Evolutionary conservation across 2,888 invertebrate species (phyloP).

Genomic region (Scaptomyza parva): DNA sequence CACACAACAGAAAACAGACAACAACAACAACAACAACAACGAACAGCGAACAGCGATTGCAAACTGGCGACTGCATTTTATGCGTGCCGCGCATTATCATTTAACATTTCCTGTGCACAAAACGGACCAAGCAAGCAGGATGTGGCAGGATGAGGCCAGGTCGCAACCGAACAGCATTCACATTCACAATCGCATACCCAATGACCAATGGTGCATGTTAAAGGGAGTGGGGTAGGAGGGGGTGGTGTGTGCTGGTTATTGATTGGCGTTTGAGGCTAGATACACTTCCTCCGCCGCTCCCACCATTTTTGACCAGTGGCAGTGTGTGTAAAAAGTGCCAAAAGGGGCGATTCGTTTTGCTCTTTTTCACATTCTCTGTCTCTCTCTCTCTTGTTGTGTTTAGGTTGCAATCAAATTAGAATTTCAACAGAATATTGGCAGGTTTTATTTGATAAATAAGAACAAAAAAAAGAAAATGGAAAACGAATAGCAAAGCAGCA

Average conservation of each 20-base stretch:
- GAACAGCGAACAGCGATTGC: constrained; percentile 14
- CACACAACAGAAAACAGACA: constrained; percentile 26
- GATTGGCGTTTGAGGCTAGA: constrained; percentile 49
- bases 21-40: constrained; percentile 17
- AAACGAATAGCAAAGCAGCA: too few species aligned
- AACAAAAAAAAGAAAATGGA: neutral
- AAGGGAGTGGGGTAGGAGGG: too few species aligned
- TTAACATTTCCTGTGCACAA: constrained; percentile 75
- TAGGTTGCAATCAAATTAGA: constrained; percentile 58
- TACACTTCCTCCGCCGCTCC: neutral
- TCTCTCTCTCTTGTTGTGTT: constrained; percentile 13
- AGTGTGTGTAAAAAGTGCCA: neutral
- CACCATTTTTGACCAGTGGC: constrained; percentile 7
- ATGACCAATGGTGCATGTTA: constrained; percentile 13
- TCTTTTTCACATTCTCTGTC: neutral
- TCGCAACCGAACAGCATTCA: constrained; percentile 6
- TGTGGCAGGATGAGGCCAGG: constrained; percentile 39
- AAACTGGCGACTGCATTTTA: constrained; percentile 67
- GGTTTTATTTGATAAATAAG: constrained; percentile 34
- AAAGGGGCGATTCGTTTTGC: neutral
- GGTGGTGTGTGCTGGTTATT: too few species aligned
- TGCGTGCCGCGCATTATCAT: constrained; percentile 78
- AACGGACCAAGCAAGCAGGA: constrained; percentile 56
- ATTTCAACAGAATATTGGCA: constrained; percentile 35
- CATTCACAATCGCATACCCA: constrained; percentile 12